Percentiles rank a stretch among this genome's conserved stretches.
phyloP scores from a whole-genome alignment of 2,888 invertebrate species.

The Morpho helenor region DNA sequence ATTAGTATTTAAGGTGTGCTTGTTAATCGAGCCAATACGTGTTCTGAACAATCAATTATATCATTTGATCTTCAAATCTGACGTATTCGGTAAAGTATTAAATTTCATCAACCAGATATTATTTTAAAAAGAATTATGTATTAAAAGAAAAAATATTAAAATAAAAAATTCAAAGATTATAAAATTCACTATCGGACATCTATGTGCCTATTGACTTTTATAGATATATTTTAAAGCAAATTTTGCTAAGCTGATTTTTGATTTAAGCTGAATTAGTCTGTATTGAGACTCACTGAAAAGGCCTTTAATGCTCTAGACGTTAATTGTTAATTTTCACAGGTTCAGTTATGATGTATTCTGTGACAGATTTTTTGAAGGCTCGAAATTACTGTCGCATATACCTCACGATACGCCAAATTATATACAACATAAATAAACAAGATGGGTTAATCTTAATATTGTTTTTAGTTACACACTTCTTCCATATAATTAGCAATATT shows the following conservation, averaged over 20 bases:
- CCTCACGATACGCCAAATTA: background rate
- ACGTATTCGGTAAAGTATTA: background rate
- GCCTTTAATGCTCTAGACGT: background rate
- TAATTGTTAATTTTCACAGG: background rate
- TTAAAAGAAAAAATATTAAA: no score
- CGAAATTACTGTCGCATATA: background rate
- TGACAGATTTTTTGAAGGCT: background rate
- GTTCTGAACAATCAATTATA: background rate
- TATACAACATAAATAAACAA: background rate
- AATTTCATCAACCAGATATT: no score
- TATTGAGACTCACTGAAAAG: no score
- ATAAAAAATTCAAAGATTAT: no score
- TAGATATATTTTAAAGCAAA: no score
- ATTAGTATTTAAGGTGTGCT: background rate
- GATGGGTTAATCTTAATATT: background rate
- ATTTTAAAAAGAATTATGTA: no score
- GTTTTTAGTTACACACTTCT: background rate
- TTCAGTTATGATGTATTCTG: constrained; percentile 1
- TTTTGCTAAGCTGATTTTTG: no score
- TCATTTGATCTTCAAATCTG: background rate
- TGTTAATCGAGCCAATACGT: background rate
- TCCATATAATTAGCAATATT: background rate
- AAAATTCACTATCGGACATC: no score
- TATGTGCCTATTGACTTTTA: no score
- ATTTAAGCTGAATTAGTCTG: no score